Percentiles rank a stretch among this genome's conserved stretches.
These are phyloP conservation scores for Cerastis rubricosa DNA, from an alignment of 2,888 invertebrate genomes.

Conservation along the genomic window DNA sequence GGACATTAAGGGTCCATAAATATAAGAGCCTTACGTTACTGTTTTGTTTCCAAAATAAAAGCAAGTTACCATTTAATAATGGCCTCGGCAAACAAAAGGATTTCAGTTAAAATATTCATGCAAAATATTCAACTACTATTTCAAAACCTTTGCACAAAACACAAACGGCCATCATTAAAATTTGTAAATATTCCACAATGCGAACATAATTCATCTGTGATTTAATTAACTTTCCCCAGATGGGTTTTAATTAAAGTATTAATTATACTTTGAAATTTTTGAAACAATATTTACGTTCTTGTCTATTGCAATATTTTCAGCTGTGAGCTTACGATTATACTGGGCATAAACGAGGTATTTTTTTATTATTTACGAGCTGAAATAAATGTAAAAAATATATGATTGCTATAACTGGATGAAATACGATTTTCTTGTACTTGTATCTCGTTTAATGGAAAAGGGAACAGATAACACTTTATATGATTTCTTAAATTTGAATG, in stretches of 20 bases:
- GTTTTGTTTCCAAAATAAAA: constrained; percentile 23
- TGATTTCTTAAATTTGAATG: constrained; percentile 39
- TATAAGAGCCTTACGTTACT: background rate
- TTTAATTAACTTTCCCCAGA: constrained; percentile 58
- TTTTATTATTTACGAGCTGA: constrained; percentile 42
- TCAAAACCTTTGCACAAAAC: constrained; percentile 40
- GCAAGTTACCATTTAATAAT: constrained; percentile 20
- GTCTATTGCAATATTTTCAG: constrained; percentile 39
- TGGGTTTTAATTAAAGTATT: constrained; percentile 60
- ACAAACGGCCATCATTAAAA: constrained; percentile 51
- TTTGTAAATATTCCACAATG: constrained; percentile 50
- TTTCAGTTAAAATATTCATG: constrained; percentile 42
- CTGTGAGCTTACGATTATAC: constrained; percentile 17
- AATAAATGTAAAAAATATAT: constrained; percentile 52
- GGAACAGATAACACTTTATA: constrained; percentile 26
- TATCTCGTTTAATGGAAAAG: constrained; percentile 49
- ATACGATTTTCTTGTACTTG: constrained; percentile 40
- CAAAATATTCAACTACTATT: constrained; percentile 42
- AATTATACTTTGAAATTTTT: constrained; percentile 56
- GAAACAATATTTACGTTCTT: constrained; percentile 34
- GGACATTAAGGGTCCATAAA: background rate
- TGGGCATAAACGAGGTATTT: constrained; percentile 9
- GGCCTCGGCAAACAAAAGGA: constrained; percentile 30
- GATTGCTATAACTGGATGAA: constrained; percentile 47
- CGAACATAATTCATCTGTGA: constrained; percentile 57